These are phyloP conservation scores for Rhinichthys osculus DNA, from an alignment of 2,797 vertebrate species.

Conservation along the genomic window DNA sequence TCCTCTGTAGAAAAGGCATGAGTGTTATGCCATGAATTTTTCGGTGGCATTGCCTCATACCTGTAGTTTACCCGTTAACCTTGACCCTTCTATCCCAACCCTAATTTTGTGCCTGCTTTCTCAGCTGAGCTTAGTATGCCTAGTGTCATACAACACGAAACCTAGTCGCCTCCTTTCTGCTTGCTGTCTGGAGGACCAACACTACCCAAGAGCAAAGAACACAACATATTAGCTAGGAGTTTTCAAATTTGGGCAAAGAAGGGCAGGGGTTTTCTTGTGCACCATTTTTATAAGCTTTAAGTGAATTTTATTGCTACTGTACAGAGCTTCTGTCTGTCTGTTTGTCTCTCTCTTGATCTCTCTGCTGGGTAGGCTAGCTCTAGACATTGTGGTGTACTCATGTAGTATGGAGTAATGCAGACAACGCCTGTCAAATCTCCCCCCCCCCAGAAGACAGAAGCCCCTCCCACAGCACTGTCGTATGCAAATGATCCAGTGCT, in stretches of 20 bases:
- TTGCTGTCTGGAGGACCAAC: constrained; percentile 51
- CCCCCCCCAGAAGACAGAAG: constrained; percentile 59
- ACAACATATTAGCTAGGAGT: constrained; percentile 47
- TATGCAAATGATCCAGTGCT: constrained; percentile 76
- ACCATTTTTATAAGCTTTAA: constrained; percentile 72
- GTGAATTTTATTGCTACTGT: constrained; percentile 68
- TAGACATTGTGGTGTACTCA: constrained; percentile 82
- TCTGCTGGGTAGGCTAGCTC: constrained; percentile 70
- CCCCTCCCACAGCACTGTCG: constrained; percentile 65
- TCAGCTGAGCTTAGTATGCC: constrained; percentile 64
- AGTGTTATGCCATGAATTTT: constrained; percentile 81
- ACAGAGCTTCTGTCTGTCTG: constrained; percentile 57
- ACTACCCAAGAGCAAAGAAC: constrained; percentile 38
- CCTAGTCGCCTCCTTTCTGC: constrained; percentile 27
- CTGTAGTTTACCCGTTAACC: constrained; percentile 70
- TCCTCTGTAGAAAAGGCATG: constrained; percentile 73
- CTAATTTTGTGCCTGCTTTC: constrained; percentile 72
- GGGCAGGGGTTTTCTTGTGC: constrained; percentile 44
- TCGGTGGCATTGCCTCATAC: constrained; percentile 69
- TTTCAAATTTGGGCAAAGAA: constrained; percentile 31
- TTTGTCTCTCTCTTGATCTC: constrained; percentile 51
- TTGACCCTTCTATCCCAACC: constrained; percentile 73
- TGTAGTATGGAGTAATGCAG: constrained; percentile 83
- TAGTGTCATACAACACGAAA: constrained; percentile 44
- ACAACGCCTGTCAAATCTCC: constrained; percentile 70